These are phyloP conservation scores for Cardiocondyla obscurior DNA, from an alignment of 1,140 invertebrate species.

Conservation along the genomic window DNA sequence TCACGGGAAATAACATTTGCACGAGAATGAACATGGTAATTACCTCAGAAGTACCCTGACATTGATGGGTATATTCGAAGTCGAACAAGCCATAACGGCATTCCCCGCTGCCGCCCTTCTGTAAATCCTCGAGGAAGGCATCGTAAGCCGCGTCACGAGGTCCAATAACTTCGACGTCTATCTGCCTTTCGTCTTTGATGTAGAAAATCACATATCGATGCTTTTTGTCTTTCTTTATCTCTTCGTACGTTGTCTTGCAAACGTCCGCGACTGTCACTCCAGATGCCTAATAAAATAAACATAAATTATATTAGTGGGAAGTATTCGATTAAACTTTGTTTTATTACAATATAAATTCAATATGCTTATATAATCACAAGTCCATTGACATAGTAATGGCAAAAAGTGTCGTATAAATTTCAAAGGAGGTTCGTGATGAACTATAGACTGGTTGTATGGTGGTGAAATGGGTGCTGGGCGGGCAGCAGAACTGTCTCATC, in stretches of 20 bases:
- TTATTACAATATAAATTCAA: neutral
- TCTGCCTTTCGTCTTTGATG: conserved; percentile 97
- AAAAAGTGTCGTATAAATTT: neutral
- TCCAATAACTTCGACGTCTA: conserved; percentile 95
- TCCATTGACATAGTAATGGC: neutral
- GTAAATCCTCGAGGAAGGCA: conserved; percentile 94
- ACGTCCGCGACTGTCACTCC: conserved; percentile 97
- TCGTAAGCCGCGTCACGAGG: conserved; percentile 94
- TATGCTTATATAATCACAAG: neutral
- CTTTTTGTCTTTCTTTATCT: conserved; percentile 98
- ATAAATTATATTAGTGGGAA: neutral
- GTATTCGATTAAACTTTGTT: neutral
- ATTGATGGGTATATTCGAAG: conserved; percentile 97
- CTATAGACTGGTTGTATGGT: neutral
- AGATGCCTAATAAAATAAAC: conserved; percentile 89
- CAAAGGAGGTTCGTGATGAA: neutral
- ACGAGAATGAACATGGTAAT: conserved; percentile 18
- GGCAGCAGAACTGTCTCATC: neutral
- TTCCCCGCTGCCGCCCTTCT: conserved; percentile 94
- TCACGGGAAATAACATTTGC: neutral
- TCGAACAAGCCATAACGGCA: conserved; percentile 98
- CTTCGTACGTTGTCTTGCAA: conserved; percentile 97
- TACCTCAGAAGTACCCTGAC: conserved; percentile 95
- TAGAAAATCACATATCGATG: conserved; percentile 98
- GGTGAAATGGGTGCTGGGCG: neutral